Percentiles rank a stretch among this genome's conserved stretches.
Evolutionary conservation across 1,140 invertebrate genomes (phyloP).

Genomic region (Anoplophora glabripennis): DNA sequence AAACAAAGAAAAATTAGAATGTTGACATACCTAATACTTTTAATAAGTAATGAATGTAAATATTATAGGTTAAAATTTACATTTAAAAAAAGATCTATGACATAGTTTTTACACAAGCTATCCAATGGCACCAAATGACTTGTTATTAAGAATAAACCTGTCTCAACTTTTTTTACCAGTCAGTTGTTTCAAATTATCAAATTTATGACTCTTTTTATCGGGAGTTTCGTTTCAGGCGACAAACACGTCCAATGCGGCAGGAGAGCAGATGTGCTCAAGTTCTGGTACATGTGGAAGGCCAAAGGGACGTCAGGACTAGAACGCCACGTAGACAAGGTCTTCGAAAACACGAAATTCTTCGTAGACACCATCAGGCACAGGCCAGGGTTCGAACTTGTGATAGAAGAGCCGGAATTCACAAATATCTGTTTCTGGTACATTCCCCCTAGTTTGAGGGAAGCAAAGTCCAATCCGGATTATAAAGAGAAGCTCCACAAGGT

Average conservation of each 20-base stretch:
- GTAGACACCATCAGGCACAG: slow-evolving; percentile 63
- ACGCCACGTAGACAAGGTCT: slow-evolving; percentile 75
- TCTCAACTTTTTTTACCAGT: too few relatives aligned
- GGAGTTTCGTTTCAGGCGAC: slow-evolving; percentile 62
- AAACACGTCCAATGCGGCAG: slow-evolving; percentile 91
- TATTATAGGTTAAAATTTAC: too few relatives aligned
- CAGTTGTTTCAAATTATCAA: too few relatives aligned
- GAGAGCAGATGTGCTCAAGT: slow-evolving; percentile 91
- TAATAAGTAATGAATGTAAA: too few relatives aligned
- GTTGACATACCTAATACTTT: too few relatives aligned
- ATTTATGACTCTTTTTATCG: background rate
- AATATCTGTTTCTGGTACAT: slow-evolving; percentile 97
- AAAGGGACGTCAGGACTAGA: slow-evolving; percentile 83
- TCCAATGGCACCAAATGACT: too few relatives aligned
- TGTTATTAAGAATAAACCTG: too few relatives aligned
- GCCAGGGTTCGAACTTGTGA: slow-evolving; percentile 70
- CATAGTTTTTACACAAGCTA: too few relatives aligned
- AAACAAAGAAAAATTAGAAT: too few relatives aligned
- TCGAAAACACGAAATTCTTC: slow-evolving; percentile 71
- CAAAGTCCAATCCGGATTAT: slow-evolving; percentile 58
- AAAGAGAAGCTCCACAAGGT: slow-evolving; percentile 72
- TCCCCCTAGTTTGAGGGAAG: slow-evolving; percentile 69
- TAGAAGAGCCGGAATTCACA: slow-evolving; percentile 83
- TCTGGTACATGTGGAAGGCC: slow-evolving; percentile 98
- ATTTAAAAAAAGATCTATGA: too few relatives aligned